phyloP scores from a whole-genome alignment of 2,888 invertebrate species.

The Lysandra bellargus region DNA sequence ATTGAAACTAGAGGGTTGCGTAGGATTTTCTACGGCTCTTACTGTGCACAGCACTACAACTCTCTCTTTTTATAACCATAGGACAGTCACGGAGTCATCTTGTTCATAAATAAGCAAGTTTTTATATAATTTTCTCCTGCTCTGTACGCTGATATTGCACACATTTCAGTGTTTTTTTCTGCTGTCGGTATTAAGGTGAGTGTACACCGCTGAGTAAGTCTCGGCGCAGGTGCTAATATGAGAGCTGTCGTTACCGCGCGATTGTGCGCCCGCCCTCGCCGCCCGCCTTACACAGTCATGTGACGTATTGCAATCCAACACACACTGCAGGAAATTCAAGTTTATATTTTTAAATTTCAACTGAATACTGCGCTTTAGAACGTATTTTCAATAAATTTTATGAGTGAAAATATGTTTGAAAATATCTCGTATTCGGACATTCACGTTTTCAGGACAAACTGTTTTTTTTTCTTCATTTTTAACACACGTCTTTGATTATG shows the following conservation, averaged over 20 bases:
- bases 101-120: too few species aligned
- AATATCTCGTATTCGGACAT: slow-evolving; percentile 10
- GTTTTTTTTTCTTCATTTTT: neutral
- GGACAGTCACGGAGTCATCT: too few species aligned
- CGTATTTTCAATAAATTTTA: slow-evolving; percentile 21
- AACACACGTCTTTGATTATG: neutral
- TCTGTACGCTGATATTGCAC: too few species aligned
- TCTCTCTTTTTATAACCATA: too few species aligned
- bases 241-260: slow-evolving; percentile 46
- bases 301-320: slow-evolving; percentile 41
- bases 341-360: slow-evolving; percentile 39
- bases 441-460: neutral
- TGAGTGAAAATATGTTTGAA: slow-evolving; percentile 10
- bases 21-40: too few species aligned
- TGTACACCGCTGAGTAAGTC: slow-evolving; percentile 48
- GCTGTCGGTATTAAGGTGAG: slow-evolving; percentile 40
- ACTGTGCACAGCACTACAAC: too few species aligned
- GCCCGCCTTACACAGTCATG: slow-evolving; percentile 43
- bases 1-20: too few species aligned
- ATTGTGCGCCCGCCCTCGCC: slow-evolving; percentile 44
- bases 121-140: neutral
- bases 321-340: slow-evolving; percentile 33
- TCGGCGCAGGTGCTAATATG: slow-evolving; percentile 63
- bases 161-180: slow-evolving; percentile 27
- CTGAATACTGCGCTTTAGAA: slow-evolving; percentile 9